Conservation (phyloP, 2,113 vertebrate genomes). For the Uria lomvia region DNA sequence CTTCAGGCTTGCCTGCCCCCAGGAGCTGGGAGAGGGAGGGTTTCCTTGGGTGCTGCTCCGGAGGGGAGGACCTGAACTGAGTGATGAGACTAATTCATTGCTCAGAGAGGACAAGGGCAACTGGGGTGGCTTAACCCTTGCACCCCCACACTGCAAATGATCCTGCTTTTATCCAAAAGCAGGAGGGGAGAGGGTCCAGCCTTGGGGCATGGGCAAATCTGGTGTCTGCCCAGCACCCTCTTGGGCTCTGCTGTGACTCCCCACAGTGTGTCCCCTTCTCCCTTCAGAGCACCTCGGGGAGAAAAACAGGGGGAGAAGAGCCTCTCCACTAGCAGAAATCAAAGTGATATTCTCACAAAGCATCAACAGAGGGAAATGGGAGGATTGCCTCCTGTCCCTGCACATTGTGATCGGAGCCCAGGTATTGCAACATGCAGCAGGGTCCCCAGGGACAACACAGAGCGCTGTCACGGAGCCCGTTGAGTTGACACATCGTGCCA, state of each 20-base stretch:
- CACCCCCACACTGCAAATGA: accelerated
- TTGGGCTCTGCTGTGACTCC: neutral
- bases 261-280: accelerated
- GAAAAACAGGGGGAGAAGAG: neutral
- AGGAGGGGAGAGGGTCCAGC: neutral
- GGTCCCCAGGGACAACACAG: neutral
- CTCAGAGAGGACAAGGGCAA: neutral
- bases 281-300: neutral
- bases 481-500: accelerated
- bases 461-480: accelerated
- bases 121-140: neutral
- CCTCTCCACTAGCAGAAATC: neutral
- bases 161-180: neutral
- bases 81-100: neutral
- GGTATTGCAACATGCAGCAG: no score
- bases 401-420: no score
- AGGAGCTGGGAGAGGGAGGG: neutral
- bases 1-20: slow-evolving; percentile 43
- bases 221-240: neutral
- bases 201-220: accelerated
- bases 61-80: neutral
- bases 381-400: neutral
- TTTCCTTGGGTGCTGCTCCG: neutral
- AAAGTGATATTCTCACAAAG: neutral
- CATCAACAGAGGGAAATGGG: neutral